These are phyloP conservation scores for Beris morrisii DNA, from an alignment of 2,888 invertebrate species.

Conservation along the genomic window DNA sequence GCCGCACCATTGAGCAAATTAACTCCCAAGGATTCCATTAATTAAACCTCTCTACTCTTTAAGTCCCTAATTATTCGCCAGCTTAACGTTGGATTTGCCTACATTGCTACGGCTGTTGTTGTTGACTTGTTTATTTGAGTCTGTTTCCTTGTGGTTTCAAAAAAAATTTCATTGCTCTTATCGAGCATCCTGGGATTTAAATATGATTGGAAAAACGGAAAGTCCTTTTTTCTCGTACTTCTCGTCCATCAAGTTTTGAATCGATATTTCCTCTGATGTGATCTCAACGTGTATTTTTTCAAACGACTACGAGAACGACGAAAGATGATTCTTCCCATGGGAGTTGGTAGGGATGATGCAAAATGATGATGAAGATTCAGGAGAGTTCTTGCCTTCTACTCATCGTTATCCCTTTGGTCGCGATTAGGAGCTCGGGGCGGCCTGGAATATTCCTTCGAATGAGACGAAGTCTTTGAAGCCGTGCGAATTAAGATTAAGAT, in stretches of 20 bases:
- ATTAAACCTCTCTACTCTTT: conserved; percentile 18
- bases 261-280: background rate
- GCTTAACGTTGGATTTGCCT: background rate
- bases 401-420: too few species aligned
- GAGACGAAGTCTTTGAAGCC: too few species aligned
- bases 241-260: conserved; percentile 2
- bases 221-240: background rate
- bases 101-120: background rate
- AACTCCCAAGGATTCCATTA: conserved; percentile 8
- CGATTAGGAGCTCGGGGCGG: too few species aligned
- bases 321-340: conserved; percentile 7
- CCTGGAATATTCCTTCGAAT: too few species aligned
- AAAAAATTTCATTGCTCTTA: too few species aligned
- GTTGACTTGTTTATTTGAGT: background rate
- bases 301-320: conserved; percentile 1
- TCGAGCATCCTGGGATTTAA: too few species aligned
- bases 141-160: background rate
- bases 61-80: conserved; percentile 19
- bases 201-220: background rate
- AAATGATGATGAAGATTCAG: too few species aligned
- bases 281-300: background rate
- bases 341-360: too few species aligned
- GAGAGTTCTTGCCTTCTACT: too few species aligned
- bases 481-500: too few species aligned
- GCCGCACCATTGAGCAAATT: conserved; percentile 18